These are phyloP conservation scores for Caloenas nicobarica DNA, from an alignment of 2,113 vertebrate genomes.

Conservation along the genomic window DNA sequence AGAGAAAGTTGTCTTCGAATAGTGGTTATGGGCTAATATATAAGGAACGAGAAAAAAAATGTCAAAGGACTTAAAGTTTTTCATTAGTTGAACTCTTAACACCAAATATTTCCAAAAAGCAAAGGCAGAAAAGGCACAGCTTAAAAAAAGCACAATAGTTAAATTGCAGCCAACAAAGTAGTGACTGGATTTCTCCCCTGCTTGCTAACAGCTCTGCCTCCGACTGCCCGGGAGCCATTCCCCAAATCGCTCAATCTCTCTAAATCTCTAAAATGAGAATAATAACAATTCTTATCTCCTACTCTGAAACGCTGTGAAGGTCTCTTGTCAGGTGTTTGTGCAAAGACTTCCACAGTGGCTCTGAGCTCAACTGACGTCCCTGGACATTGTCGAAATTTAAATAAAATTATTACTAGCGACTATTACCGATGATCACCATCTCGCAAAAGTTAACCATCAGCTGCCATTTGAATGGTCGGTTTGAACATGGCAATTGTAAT, in stretches of 20 bases:
- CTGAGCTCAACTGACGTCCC: not conserved
- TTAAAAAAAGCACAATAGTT: not conserved
- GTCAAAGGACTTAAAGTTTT: not conserved
- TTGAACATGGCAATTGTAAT: not conserved
- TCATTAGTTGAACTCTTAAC: not conserved
- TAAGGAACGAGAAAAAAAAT: not conserved
- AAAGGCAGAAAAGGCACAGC: not conserved
- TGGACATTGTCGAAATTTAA: not conserved
- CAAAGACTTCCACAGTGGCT: not conserved
- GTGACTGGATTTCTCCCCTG: not conserved
- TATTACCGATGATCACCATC: not conserved
- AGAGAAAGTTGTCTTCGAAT: not conserved
- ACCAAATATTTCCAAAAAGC: not conserved
- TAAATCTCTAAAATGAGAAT: constrained; percentile 19
- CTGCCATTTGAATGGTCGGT: not conserved
- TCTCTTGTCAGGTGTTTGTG: not conserved
- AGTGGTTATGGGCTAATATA: not conserved
- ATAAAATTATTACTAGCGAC: not conserved
- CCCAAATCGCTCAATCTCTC: not conserved
- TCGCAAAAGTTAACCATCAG: not conserved
- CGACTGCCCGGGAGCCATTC: not conserved
- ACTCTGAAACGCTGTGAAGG: not conserved
- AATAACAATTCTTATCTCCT: constrained; percentile 12
- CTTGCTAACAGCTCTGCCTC: not conserved
- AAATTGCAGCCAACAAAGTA: not conserved